Evolutionary conservation across 2,888 invertebrate species (phyloP).

Genomic region (Steinernema carpocapsae): DNA sequence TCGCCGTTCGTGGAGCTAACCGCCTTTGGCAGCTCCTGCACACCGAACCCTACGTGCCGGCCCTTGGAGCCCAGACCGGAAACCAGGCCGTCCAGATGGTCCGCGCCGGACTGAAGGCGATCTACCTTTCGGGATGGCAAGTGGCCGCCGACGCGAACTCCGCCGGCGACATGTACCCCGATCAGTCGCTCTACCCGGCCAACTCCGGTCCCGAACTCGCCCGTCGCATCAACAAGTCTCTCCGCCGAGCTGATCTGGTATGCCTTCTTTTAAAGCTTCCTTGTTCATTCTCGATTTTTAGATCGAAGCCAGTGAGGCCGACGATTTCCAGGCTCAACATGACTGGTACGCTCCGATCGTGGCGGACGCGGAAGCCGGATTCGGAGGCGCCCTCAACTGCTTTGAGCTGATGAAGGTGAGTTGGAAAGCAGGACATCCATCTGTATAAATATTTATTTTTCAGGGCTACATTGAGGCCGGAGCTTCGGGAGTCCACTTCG

Average conservation of each 20-base stretch:
- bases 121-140: conserved; percentile 60
- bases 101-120: conserved; percentile 58
- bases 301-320: conserved; percentile 63
- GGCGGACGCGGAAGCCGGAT: conserved; percentile 70
- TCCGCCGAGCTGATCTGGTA: conserved; percentile 69
- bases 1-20: conserved; percentile 53
- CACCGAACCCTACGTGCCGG: neutral
- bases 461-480: conserved; percentile 68
- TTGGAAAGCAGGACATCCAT: neutral
- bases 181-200: conserved; percentile 60
- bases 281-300: conserved; percentile 35
- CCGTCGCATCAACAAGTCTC: conserved; percentile 62
- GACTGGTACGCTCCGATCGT: too few species aligned
- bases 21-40: conserved; percentile 50
- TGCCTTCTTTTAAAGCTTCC: conserved; percentile 42
- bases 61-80: conserved; percentile 59
- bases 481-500: conserved; percentile 69
- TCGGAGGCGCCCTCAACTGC: conserved; percentile 70
- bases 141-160: conserved; percentile 61
- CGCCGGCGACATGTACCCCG: conserved; percentile 60
- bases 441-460: conserved; percentile 40
- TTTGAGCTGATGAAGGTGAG: conserved; percentile 69
- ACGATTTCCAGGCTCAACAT: too few species aligned
- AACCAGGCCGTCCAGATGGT: conserved; percentile 62
- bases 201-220: conserved; percentile 57